Percentiles rank a stretch among this genome's conserved stretches.
Conservation (phyloP, 1,140 invertebrate species). For the Holotrichia oblita region DNA sequence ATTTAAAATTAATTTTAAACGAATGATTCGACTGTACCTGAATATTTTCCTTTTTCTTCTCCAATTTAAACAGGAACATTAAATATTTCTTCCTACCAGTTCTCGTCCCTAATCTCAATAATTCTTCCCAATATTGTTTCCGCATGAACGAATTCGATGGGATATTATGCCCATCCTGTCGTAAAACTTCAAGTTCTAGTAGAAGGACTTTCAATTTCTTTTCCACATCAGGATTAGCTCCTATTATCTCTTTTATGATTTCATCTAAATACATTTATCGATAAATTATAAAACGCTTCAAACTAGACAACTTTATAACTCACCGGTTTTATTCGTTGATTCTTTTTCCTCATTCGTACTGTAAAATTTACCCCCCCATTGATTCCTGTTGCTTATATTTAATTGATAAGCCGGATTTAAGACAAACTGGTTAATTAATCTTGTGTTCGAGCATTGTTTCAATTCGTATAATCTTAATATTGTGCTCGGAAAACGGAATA, state of each 20-base stretch:
- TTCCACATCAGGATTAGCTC: slow-evolving; percentile 54
- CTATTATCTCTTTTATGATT: slow-evolving; percentile 47
- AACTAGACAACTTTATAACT: too few species aligned
- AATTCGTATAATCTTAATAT: background rate
- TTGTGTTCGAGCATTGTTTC: too few species aligned
- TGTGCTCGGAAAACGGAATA: background rate
- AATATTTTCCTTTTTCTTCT: slow-evolving; percentile 65
- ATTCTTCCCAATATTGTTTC: slow-evolving; percentile 67
- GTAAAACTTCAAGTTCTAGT: slow-evolving; percentile 68
- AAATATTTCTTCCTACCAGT: slow-evolving; percentile 68
- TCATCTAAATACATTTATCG: background rate
- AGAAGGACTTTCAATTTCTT: slow-evolving; percentile 62
- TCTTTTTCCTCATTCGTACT: background rate
- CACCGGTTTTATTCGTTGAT: too few species aligned
- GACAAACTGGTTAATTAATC: background rate
- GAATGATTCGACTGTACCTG: slow-evolving; percentile 49
- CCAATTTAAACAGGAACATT: slow-evolving; percentile 70
- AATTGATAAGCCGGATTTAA: background rate
- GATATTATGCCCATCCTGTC: slow-evolving; percentile 66
- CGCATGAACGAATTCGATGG: slow-evolving; percentile 63
- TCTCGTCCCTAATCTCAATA: slow-evolving; percentile 63
- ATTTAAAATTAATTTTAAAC: background rate
- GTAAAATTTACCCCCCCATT: background rate
- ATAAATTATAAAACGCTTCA: background rate
- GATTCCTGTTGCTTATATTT: background rate